Base-by-base conservation (phyloP, 2,888 invertebrate species). In the Eupithecia centaureata region DNA sequence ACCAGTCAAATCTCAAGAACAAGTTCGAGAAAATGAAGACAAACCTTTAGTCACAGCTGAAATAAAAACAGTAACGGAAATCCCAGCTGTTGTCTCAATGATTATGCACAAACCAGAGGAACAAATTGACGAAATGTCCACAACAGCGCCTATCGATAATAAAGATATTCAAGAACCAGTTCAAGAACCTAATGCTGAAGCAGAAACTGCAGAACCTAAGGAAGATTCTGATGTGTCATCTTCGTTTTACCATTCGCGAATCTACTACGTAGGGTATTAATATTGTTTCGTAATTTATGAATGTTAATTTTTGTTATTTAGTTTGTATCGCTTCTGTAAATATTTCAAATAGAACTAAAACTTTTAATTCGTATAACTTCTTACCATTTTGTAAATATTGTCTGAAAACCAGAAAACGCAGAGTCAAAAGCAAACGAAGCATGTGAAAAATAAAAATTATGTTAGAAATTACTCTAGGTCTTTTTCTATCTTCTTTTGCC, bases 211-310 rank as follows among this genome's bases (percentile, higher is more conserved):
- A 60, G 83, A 84, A 32, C 56, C 76, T 35, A 68, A 69, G 30
- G 62, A 80, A 15, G 92, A 92, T 78, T 89, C 92, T 1, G 91
- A 90, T 67, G 86, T 83, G 25, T 89, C 92, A 15, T 90, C 92
- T n/a, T 92, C 92, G 3, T 92, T 83, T 73, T 92, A 89, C 65
- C 86, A 85, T 72, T 86, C 91, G 7, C 87, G 83, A 79, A 77
- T 88, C 72, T 92, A 91, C 69, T 92, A 89, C 52, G 80, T 90
- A 67, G 73, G 71, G 7, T 74, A 68, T 54, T 75, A 68, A 63
- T 52, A 10, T 12, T 32, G 18, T 58, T 25, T 18, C 5, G 15
- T 61, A 22, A 42, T 15, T 38, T 27, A 18, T 18, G 2, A 47
- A 47, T n/a, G 15, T 25, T 28, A 7, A 13, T 62, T 28, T 57